Conservation (phyloP, 1,140 invertebrate genomes). For the Chrysoperla carnea region DNA sequence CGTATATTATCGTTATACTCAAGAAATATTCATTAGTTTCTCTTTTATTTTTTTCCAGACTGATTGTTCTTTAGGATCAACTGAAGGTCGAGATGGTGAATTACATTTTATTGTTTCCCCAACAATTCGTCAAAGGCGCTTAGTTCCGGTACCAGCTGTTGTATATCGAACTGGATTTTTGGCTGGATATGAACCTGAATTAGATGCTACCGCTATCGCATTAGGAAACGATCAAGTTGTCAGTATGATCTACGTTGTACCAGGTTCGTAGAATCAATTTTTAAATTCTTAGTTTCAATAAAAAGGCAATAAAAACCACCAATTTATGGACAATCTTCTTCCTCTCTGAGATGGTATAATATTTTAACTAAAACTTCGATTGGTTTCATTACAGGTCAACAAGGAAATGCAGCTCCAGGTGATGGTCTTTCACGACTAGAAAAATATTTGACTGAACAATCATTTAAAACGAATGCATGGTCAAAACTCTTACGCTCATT, state of each 20-base stretch:
- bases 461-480: constrained; percentile 50
- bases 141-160: constrained; percentile 64
- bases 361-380: too few species aligned
- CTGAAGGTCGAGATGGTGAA: constrained; percentile 57
- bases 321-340: too few species aligned
- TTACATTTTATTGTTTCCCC: constrained; percentile 69
- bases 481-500: constrained; percentile 50
- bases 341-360: too few species aligned
- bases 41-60: constrained; percentile 34
- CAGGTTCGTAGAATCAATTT: constrained; percentile 39
- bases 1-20: too few species aligned
- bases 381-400: constrained; percentile 16
- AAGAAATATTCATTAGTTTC: not conserved
- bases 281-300: too few species aligned
- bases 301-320: too few species aligned
- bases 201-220: constrained; percentile 65
- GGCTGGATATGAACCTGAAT: constrained; percentile 61
- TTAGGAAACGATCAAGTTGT: constrained; percentile 52
- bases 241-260: constrained; percentile 61
- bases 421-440: constrained; percentile 57
- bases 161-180: constrained; percentile 56
- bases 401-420: constrained; percentile 36
- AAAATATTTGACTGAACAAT: constrained; percentile 40
- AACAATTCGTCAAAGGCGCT: constrained; percentile 50
- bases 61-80: constrained; percentile 50